A percentile compares a stretch with the other conserved stretches of the same genome.
Evolutionary conservation across 2,797 vertebrate species (phyloP).

Genomic region (Crax fasciolata): DNA sequence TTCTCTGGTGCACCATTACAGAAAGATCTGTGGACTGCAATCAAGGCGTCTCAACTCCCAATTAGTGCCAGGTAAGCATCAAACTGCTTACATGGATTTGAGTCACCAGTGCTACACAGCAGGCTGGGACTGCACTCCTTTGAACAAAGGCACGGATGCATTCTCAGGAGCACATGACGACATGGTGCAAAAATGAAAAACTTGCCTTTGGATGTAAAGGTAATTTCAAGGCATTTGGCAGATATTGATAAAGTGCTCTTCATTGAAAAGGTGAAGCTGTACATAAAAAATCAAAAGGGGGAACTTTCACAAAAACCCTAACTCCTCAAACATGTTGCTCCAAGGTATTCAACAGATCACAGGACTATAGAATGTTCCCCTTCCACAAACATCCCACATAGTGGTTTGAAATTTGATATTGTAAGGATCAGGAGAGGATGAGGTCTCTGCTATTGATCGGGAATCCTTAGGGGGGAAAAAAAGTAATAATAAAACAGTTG

Average conservation of each 20-base stretch:
- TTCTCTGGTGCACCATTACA: neutral
- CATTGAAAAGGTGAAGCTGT: neutral
- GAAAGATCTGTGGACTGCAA: neutral
- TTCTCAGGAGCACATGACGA: neutral
- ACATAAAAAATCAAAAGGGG: neutral
- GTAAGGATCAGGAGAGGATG: accelerated
- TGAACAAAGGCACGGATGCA: neutral
- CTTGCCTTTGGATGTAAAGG: neutral
- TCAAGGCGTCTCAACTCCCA: neutral
- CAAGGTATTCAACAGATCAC: neutral
- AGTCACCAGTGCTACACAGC: neutral
- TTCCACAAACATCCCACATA: neutral
- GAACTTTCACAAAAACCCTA: neutral
- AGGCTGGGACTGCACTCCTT: neutral
- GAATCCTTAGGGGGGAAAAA: neutral
- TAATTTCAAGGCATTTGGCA: neutral
- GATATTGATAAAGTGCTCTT: neutral
- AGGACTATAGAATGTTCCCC: neutral
- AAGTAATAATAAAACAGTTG: neutral
- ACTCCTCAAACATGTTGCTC: neutral
- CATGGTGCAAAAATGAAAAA: neutral
- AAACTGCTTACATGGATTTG: neutral
- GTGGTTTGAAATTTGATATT: neutral
- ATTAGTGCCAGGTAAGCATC: neutral
- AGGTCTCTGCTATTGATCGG: neutral